Evolutionary conservation across 2,113 vertebrate species (phyloP), one percentile per base, ranked within the genome.

Genomic region (Oncorhynchus clarkii): DNA sequence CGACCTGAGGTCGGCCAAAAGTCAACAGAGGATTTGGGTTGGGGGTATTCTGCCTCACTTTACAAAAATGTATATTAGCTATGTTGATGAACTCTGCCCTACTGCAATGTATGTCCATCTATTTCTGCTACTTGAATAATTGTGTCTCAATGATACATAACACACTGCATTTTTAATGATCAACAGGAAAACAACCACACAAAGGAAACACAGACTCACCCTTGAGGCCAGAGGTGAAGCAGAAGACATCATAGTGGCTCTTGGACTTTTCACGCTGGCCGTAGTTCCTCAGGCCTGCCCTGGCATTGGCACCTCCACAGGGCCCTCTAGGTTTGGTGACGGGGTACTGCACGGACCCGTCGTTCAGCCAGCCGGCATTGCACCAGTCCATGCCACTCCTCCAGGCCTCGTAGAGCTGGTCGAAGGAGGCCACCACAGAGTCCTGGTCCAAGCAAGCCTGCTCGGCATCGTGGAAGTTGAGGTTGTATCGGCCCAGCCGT

Each of bases 311-410:
- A 6, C 98, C 98, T 6, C 98, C 98, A 0, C 98, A 99, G 31
- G 96, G 94, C 73, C 91, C 93, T 75, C 97, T 92, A 67, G 97
- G 96, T 66, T 92, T 95, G 70, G 89, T 97, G 87, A 99, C 96
- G 24, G 98, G 98, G 76, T 99, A 99, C 74, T 97, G 95, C 72
- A 98, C 98, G 0, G 96, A 95, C 27, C 96, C 95, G 0, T 99
- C 98, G 0, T 75, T 95, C 73, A 99, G 94, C 98, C 98, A 99
- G 82, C 98, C 98, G 0, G 97, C 98, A 0, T 99, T 99, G 87
- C 98, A 99, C 98, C 98, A 99, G 85, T 99, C 95, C 81, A 99
- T 85, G 20, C 98, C 97, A 0, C 60, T 83, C 70, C 90, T 90
- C 97, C 96, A 99, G 75, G 96, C 96, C 0, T 94, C 85, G 0